Evolutionary conservation across 2,888 invertebrate species (phyloP), one percentile per base, ranked within the genome.

Genomic region (Ceratothoa steindachneri): DNA sequence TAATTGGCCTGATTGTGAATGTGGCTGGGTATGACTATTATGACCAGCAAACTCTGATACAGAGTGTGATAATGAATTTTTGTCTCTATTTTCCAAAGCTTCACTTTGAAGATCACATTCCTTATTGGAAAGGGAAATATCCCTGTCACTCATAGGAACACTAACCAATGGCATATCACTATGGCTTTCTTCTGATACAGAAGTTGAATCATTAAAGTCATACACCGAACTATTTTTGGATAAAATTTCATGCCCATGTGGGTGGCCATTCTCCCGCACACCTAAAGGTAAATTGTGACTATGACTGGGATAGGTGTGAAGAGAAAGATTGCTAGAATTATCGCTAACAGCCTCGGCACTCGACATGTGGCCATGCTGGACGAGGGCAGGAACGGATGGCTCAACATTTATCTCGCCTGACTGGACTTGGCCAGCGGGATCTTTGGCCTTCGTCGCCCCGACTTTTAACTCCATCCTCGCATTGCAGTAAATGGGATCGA

Each of bases 201-300:
- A 60, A 60, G 60, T 60, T 22, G 60, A 60, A 60, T 60, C 60
- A 60, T 75, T 75, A 69, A 78, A 78, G 29, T 78, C 78, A 66
- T 78, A 78, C 41, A 78, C 78, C 2, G 78, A 78, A 65, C 73
- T 68, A 29, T 31, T 67, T 67, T 72, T 72, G 9, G 30, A 41
- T 41, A 41, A 41, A 5, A 41, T 41, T 24, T 60, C 60, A 60
- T 60, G 60, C 24, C 60, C 9, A 60, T 60, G 60, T 24, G 60
- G 27, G 24, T 60, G 60, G 60, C 60, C 60, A 60, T 60, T 60
- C 24, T 60, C 60, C 24, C 24, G 60, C 24, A 60, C 60, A 60
- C 60, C 24, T 60, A 60, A 12, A 60, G 60, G 24, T 60, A 60
- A 60, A 60, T 24, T 60, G 60, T 60, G 60, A 41, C 41, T 41